A percentile compares a stretch with the other conserved stretches of the same genome.
Conservation (phyloP, 1,140 invertebrate genomes). For the Drosophila orena region DNA sequence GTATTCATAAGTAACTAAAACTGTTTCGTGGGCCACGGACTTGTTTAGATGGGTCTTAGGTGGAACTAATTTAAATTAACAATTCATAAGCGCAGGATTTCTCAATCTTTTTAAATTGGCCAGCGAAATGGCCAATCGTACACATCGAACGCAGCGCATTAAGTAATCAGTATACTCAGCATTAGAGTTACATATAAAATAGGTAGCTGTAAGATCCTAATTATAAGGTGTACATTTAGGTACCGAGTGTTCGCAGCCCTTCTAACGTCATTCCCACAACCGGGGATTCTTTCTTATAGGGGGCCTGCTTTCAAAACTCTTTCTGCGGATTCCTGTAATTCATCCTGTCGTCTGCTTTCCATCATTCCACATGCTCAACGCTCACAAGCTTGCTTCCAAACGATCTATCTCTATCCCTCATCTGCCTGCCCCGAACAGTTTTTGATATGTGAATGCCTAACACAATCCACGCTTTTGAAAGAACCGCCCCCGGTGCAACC, state of each 20-base stretch:
- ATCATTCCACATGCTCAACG: constrained; percentile 33
- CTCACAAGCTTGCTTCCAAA: constrained; percentile 39
- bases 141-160: too few relatives aligned
- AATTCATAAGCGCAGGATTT: constrained; percentile 10
- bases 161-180: too few relatives aligned
- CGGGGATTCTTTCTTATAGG: constrained; percentile 32
- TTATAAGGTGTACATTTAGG: constrained; percentile 21
- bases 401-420: constrained; percentile 21
- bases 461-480: constrained; percentile 39
- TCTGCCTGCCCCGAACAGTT: constrained; percentile 41
- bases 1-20: constrained; percentile 18
- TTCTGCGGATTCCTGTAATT: constrained; percentile 43
- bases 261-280: constrained; percentile 21
- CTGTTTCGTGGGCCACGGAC: background rate
- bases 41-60: constrained; percentile 10
- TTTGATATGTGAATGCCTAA: constrained; percentile 53
- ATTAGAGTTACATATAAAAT: background rate
- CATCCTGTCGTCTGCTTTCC: constrained; percentile 43
- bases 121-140: background rate
- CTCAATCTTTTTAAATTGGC: background rate
- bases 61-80: constrained; percentile 22
- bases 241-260: constrained; percentile 31
- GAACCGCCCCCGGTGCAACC: background rate
- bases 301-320: constrained; percentile 19
- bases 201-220: constrained; percentile 29